Evolutionary conservation across 2,888 invertebrate genomes (phyloP), one percentile per base, ranked within the genome.

Genomic region (Chrysotoxum bicinctum): DNA sequence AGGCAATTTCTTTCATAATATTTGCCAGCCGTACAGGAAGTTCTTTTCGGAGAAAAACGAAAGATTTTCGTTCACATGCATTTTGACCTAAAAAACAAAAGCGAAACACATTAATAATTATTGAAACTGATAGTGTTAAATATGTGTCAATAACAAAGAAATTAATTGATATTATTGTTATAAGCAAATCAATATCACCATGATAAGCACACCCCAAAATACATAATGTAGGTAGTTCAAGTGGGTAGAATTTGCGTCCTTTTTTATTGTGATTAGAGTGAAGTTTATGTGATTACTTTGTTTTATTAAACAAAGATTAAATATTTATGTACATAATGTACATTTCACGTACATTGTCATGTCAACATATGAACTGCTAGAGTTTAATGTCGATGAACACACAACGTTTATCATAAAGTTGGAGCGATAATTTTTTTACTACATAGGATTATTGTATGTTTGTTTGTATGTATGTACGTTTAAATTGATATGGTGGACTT

Each of bases 1-100:
- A 93, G 64, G 98, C 97, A 91, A 99, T 98, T 93, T 99, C 99
- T 91, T 99, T 98, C 99, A 99, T 99, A 89, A 99, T 99, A 92
- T 99, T 99, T 68, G 99, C 98, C 90, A 99, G 93, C 80, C 99
- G 95, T n/a, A 99, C 98, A 9, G 99, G 99, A 78, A 99, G 93
- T 93, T 99, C 99, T 92, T 99, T 98, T 78, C 98, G 94, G 6
- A 99, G 94, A 92, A 99, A 99, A 88, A 97, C 94, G 91, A 95
- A 99, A 0, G 99, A 99, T 90, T 97, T 97, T 88, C 95, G 95
- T 91, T 98, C 97, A 90, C 97, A 97, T 19, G 97, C 97, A 92
- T 96, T 97, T 90, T 97, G 92, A 89, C 98, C 98, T 98, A 93
- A 40, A 32, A 74, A 37, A 10, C 4, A 21, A 72, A 19, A 70